These are phyloP conservation scores for Chauna torquata DNA, from an alignment of 2,113 vertebrate species.

Conservation along the genomic window DNA sequence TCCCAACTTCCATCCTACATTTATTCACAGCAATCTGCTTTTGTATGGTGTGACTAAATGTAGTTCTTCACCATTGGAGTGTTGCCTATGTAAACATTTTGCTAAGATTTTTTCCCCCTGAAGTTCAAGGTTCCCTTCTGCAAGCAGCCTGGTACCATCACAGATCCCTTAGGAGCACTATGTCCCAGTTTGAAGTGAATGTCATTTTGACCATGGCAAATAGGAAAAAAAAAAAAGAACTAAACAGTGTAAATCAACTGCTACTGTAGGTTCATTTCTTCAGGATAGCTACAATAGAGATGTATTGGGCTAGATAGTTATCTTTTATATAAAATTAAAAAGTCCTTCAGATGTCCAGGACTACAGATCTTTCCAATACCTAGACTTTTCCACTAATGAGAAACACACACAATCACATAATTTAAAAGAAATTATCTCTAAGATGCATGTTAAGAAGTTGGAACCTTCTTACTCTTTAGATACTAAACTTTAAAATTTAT, in stretches of 20 bases:
- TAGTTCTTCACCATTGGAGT: background rate
- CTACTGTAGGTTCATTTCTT: background rate
- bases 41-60: background rate
- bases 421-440: background rate
- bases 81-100: background rate
- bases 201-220: background rate
- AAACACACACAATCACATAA: background rate
- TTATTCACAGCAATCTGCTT: background rate
- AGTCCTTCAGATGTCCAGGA: background rate
- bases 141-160: background rate
- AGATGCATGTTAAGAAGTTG: background rate
- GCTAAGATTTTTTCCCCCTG: background rate
- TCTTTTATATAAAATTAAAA: background rate
- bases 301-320: background rate
- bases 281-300: background rate
- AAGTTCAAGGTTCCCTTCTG: background rate
- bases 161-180: background rate
- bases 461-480: background rate
- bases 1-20: background rate
- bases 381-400: background rate
- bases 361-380: background rate
- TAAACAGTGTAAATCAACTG: background rate
- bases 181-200: background rate
- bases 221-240: background rate
- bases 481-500: background rate